A percentile compares a stretch with the other conserved stretches of the same genome.
phyloP scores from a whole-genome alignment of 2,113 vertebrate genomes.

The Lycocorax pyrrhopterus region DNA sequence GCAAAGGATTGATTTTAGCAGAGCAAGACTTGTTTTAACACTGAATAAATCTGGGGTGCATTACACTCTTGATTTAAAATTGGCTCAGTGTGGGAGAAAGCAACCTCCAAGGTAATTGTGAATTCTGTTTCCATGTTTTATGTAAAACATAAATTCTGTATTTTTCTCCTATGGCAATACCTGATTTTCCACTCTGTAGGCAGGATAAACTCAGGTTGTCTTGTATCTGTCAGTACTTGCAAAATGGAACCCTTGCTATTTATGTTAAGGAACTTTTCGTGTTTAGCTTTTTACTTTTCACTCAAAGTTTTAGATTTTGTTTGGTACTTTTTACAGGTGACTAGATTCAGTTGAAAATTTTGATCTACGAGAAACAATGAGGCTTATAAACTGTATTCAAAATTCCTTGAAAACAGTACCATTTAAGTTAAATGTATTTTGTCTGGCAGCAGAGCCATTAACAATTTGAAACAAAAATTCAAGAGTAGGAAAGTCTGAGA shows the following conservation, averaged over 20 bases:
- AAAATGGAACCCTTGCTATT: background rate
- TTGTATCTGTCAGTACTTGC: background rate
- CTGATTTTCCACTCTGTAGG: background rate
- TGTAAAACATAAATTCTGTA: background rate
- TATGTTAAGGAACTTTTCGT: background rate
- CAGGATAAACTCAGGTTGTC: background rate
- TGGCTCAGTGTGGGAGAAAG: conserved; percentile 46
- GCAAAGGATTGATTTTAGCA: background rate
- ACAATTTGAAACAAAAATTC: background rate
- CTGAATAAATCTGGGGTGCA: conserved; percentile 5
- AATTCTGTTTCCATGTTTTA: conserved; percentile 42
- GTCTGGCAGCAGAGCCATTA: background rate
- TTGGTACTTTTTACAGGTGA: background rate
- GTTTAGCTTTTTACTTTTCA: background rate
- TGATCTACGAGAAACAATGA: background rate
- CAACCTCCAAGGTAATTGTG: conserved; percentile 49
- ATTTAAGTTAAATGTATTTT: background rate
- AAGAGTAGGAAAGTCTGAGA: background rate
- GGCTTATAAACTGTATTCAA: background rate
- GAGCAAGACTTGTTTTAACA: conserved; percentile 28
- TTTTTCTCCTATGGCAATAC: background rate
- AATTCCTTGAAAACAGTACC: background rate
- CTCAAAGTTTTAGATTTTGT: background rate
- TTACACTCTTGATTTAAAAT: conserved; percentile 44
- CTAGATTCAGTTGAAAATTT: background rate